Percentiles rank a stretch among this genome's conserved stretches.
Conservation (phyloP, 2,888 invertebrate genomes). For the Bombylius discolor region DNA sequence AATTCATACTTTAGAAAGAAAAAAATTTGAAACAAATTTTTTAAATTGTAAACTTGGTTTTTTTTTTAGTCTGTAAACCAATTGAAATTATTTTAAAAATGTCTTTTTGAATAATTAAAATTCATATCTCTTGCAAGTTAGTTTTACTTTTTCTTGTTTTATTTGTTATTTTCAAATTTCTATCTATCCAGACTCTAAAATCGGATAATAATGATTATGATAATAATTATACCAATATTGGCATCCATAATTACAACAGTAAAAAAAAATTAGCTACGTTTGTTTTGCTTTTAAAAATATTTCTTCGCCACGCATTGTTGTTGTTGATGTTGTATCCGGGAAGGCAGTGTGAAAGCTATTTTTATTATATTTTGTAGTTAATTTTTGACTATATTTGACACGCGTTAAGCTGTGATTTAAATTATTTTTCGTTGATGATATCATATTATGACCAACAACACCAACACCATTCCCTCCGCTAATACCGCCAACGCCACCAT, state of each 20-base stretch:
- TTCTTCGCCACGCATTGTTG: constrained; percentile 2
- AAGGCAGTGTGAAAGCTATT: constrained; percentile 9
- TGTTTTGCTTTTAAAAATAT: constrained; percentile 1
- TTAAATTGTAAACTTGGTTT: too few species aligned
- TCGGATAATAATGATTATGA: neutral
- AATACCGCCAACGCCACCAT: neutral
- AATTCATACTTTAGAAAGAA: too few species aligned
- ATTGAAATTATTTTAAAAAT: neutral
- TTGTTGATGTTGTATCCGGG: neutral
- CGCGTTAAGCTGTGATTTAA: constrained; percentile 1
- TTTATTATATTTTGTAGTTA: constrained; percentile 1
- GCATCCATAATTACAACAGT: neutral
- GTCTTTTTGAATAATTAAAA: neutral
- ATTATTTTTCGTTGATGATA: neutral
- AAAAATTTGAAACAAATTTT: too few species aligned
- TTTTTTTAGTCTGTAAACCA: too few species aligned
- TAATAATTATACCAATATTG: neutral
- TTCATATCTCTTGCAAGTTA: too few species aligned
- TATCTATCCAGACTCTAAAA: too few species aligned
- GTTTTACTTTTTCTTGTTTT: neutral
- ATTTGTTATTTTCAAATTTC: too few species aligned
- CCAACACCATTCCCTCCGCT: neutral
- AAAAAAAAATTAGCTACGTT: constrained; percentile 3
- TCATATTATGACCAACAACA: neutral
- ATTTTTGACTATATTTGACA: constrained; percentile 5